Evolutionary conservation across 2,888 invertebrate species (phyloP), one percentile per base, ranked within the genome.

Genomic region (Nasonia oneida): DNA sequence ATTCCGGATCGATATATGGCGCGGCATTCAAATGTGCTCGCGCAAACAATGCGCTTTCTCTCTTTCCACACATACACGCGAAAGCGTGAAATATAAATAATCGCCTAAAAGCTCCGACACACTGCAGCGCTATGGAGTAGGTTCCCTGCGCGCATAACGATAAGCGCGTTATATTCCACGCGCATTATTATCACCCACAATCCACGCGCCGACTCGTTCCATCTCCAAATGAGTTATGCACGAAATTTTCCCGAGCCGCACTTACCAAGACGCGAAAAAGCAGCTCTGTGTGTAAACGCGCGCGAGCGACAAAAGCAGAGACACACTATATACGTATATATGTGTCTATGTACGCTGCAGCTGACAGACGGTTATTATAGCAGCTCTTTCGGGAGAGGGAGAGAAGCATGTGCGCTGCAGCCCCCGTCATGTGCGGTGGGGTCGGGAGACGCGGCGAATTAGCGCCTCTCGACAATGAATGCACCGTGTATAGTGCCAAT

Each of bases 181-280:
- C 39, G 47, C 47, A 47, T 23, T 10, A 57, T 67, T 8, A n/a
- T 42, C 42, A 29, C 0, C 37, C 12, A 15, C 10, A 15, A 53
- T 53, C 0, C 15, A 29, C 29, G 29, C 67, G 15, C 80, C n/a
- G 73, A 74, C 74, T 73, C 61, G 47, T 73, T 82, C 76, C 75
- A 82, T 82, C 53, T 82, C 75, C 23, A 76, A 76, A 73, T 67
- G 82, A 82, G 23, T 82, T 82, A 82, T 82, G 12, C 12, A 47
- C 10, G 76, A 39, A 75, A 82, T 82, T 70, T 64, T 50, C 67
- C 18, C 42, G 8, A n/a, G 57, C 37, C 4, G 37, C 0, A 37
- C 3, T 29, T 37, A 37, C 3, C n/a, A 61, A 61, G 57, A 61
- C n/a, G 57, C 57, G 57, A n/a, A 61, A 61, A 61, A 23, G n/a